These are phyloP conservation scores for Endomychus coccineus DNA, from an alignment of 2,888 invertebrate species.

Conservation along the genomic window DNA sequence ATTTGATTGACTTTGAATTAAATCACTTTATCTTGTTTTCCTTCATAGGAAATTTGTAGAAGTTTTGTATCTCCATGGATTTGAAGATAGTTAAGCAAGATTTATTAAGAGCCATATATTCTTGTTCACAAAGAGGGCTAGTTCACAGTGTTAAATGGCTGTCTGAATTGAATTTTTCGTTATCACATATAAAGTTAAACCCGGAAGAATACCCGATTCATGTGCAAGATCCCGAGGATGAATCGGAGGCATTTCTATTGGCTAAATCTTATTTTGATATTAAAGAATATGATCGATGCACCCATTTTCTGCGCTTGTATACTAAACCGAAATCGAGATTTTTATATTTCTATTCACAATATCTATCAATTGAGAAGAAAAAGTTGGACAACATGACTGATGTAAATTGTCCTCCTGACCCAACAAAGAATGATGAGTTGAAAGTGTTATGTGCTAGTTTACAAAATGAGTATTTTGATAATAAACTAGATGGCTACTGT, in stretches of 20 bases:
- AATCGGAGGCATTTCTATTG: slow-evolving; percentile 65
- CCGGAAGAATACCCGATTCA: slow-evolving; percentile 48
- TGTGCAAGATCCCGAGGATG: slow-evolving; percentile 50
- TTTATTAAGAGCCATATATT: slow-evolving; percentile 55
- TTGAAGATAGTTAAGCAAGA: slow-evolving; percentile 58
- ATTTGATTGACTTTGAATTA: too few relatives aligned
- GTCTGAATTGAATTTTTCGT: slow-evolving; percentile 72
- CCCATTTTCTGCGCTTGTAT: slow-evolving; percentile 69
- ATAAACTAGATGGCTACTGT: slow-evolving; percentile 77
- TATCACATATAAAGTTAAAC: slow-evolving; percentile 57
- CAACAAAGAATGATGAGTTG: slow-evolving; percentile 48
- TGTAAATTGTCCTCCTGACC: slow-evolving; percentile 51
- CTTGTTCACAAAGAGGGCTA: slow-evolving; percentile 74
- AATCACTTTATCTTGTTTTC: too few relatives aligned
- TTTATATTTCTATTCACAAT: slow-evolving; percentile 77
- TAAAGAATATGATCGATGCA: slow-evolving; percentile 84
- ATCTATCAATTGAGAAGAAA: slow-evolving; percentile 85
- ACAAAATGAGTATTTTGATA: slow-evolving; percentile 50
- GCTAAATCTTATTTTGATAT: slow-evolving; percentile 86
- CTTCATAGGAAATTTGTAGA: too few relatives aligned
- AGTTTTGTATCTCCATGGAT: too few relatives aligned
- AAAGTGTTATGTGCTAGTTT: slow-evolving; percentile 52
- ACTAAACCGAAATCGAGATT: slow-evolving; percentile 68
- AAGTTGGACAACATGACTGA: slow-evolving; percentile 72
- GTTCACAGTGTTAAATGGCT: slow-evolving; percentile 82